Base-by-base conservation (phyloP, 1,140 invertebrate genomes). In the Sesamia nonagrioides region DNA sequence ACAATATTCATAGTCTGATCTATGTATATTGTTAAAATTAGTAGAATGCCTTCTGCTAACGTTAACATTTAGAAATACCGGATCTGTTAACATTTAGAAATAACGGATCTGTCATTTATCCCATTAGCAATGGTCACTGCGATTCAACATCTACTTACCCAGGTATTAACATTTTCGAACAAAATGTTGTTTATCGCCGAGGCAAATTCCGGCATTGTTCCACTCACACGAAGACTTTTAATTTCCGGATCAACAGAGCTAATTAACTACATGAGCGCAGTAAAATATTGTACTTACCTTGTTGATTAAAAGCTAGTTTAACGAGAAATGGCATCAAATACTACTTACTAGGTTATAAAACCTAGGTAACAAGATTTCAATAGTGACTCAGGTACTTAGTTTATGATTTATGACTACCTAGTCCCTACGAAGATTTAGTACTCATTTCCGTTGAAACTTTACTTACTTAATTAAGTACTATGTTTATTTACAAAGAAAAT, bases 231-330 rank as follows among this genome's bases (percentile, higher is more conserved):
- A 48, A 6, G 8, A 37, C 40, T 48, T 48, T 33, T 48, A 69
- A 69, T 69, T 69, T 69, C 66, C 66, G 42, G 18, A 48, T 69
- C 66, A 33, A 7, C 18, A 48, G 45, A 48, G 15, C 37, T 66
- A 66, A 66, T 66, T 66, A 69, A 69, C 42, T 27, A 48, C 42
- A 69, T 27, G 42, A 69, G 18, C 21, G 42, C 27, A 40, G 66
- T 69, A 69, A 69, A 69, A 69, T 21, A 45, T n/a, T 69, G 66
- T 69, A 48, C 37, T 40, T 40, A 40, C 42, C 66, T 50, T 18
- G 66, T 69, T 69, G 66, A 69, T 69, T 69, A 69, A 69, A 48
- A 50, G 66, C 42, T 48, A 69, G 40, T 69, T 69, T n/a, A 50
- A 68, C 42, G 33, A 69, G 42, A 5, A 13, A 27, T 13, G 11